Evolutionary conservation across 2,113 vertebrate genomes (phyloP).

Genomic region (Nematolebias whitei): DNA sequence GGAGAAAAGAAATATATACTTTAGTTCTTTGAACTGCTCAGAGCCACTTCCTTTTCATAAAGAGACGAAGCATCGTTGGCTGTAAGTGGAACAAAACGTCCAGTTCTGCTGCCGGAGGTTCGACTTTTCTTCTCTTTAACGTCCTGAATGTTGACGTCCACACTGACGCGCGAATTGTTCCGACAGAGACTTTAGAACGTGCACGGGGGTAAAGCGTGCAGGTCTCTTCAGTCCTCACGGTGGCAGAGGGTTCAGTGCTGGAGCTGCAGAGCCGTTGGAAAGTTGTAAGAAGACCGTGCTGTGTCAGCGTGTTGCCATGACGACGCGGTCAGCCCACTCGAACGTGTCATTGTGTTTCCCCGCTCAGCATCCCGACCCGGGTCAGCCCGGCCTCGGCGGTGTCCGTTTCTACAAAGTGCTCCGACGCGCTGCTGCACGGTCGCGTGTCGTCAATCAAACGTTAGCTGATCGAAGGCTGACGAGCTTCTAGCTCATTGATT

Average conservation of each 20-base stretch:
- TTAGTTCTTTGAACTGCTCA: no score
- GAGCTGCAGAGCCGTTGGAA: constrained; percentile 7
- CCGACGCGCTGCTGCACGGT: constrained; percentile 9
- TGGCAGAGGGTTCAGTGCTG: constrained; percentile 3
- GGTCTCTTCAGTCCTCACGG: background rate
- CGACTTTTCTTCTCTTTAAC: background rate
- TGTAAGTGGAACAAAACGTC: background rate
- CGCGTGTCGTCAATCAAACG: constrained; percentile 5
- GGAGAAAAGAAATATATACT: no score
- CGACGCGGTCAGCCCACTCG: constrained; percentile 23
- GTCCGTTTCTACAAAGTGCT: background rate
- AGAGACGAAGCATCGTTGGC: no score
- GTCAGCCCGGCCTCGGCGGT: constrained; percentile 9
- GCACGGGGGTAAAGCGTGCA: background rate
- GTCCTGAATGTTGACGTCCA: background rate
- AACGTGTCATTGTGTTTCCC: constrained; percentile 44
- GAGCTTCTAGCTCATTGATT: background rate
- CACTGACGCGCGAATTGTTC: rapidly evolving
- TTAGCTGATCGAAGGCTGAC: constrained; percentile 1
- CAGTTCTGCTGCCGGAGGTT: background rate
- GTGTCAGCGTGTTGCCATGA: constrained; percentile 66
- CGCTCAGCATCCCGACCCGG: background rate
- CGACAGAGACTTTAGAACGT: background rate
- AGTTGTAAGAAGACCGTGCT: constrained; percentile 47
- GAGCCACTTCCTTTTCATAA: no score